Evolutionary conservation across 2,113 vertebrate species (phyloP).

Genomic region (Mastomys coucha): DNA sequence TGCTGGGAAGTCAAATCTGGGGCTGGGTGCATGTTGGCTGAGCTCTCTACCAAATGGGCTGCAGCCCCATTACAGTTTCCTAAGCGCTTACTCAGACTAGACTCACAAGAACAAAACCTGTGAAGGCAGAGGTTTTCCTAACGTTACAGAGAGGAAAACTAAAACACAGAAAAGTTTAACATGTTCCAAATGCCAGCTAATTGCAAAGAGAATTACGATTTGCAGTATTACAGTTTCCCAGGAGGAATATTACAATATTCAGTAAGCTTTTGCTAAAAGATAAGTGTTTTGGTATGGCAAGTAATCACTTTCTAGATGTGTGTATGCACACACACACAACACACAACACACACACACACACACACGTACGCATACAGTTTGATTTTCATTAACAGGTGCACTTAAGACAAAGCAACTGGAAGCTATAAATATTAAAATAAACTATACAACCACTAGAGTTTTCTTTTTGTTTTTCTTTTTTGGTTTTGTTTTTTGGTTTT

Average conservation of each 20-base stretch:
- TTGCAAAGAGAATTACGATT: constrained; percentile 39
- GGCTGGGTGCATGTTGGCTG: neutral
- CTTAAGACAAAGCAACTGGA: constrained; percentile 60
- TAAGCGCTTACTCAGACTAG: constrained; percentile 35
- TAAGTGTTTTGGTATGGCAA: constrained; percentile 14
- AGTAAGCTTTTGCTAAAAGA: constrained; percentile 40
- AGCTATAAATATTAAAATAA: constrained; percentile 66
- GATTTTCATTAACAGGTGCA: constrained; percentile 65
- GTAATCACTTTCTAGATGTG: constrained; percentile 51
- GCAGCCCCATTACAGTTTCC: neutral
- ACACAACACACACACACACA: neutral
- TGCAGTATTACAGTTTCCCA: constrained; percentile 43
- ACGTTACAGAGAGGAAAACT: constrained; percentile 31
- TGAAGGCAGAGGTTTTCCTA: neutral
- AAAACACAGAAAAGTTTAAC: constrained; percentile 40
- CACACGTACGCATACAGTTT: neutral
- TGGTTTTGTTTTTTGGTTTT: neutral
- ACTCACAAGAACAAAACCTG: constrained; percentile 27
- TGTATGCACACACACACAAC: neutral
- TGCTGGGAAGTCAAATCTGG: neutral
- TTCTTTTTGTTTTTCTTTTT: neutral
- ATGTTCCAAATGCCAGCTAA: constrained; percentile 46
- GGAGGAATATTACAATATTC: constrained; percentile 41
- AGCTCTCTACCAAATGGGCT: neutral
- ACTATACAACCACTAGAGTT: constrained; percentile 30